phyloP scores from a whole-genome alignment of 2,888 invertebrate species.

The Globia sparganii region DNA sequence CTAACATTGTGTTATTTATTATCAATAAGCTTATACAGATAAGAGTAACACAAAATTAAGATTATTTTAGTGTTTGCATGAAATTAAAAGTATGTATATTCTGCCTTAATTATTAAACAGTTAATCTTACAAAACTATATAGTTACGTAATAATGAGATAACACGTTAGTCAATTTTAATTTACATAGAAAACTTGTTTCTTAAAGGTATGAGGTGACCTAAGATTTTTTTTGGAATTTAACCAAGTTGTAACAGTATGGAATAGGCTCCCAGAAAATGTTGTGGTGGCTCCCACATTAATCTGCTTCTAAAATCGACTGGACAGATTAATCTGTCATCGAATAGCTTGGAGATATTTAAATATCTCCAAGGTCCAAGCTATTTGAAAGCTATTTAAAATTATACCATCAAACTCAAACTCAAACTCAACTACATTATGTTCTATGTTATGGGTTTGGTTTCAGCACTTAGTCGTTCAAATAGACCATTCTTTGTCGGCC shows the following conservation, averaged over 20 bases:
- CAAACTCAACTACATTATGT: too few relatives aligned
- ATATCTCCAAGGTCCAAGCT: not conserved
- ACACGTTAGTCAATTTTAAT: constrained; percentile 1
- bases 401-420: too few relatives aligned
- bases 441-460: too few relatives aligned
- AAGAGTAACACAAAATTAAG: constrained; percentile 1
- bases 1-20: not conserved
- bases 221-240: not conserved
- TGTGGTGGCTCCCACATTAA: not conserved
- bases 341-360: too few relatives aligned
- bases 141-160: constrained; percentile 2
- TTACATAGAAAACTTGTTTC: constrained; percentile 7
- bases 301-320: not conserved
- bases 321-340: too few relatives aligned
- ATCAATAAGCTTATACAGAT: constrained; percentile 26
- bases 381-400: too few relatives aligned
- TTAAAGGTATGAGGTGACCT: not conserved
- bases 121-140: not conserved
- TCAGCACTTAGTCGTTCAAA: too few relatives aligned
- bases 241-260: too few relatives aligned
- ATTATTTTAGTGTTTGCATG: not conserved
- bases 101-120: not conserved
- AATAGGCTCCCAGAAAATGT: too few relatives aligned
- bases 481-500: too few relatives aligned
- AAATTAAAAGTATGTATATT: constrained; percentile 4